phyloP scores from a whole-genome alignment of 2,113 vertebrate species.

The Oncorhynchus nerka region DNA sequence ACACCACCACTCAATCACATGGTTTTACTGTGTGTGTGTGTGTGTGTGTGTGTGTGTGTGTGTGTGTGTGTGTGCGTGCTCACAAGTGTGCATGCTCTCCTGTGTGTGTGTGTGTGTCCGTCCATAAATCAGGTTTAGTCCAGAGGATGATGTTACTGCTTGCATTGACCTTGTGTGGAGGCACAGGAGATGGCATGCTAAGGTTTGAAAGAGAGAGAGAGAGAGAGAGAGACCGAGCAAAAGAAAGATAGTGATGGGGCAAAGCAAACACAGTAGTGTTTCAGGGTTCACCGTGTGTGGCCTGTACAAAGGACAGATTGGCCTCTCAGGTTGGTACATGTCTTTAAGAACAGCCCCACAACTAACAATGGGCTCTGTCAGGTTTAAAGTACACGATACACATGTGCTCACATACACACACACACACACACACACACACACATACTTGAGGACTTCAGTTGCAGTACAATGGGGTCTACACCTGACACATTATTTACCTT shows the following conservation, averaged over 20 bases:
- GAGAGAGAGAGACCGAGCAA: neutral
- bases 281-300: conserved; percentile 14
- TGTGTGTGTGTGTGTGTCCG: neutral
- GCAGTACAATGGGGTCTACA: neutral
- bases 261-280: conserved; percentile 11
- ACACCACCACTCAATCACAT: conserved; percentile 9
- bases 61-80: neutral
- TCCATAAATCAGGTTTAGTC: conserved; percentile 23
- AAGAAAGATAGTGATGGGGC: conserved; percentile 2
- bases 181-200: conserved; percentile 1
- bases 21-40: conserved; percentile 6
- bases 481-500: neutral
- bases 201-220: neutral
- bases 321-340: conserved; percentile 46
- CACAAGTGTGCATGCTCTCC: neutral
- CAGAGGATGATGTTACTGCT: conserved; percentile 32
- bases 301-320: conserved; percentile 23
- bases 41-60: conserved; percentile 5
- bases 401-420: conserved; percentile 24
- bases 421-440: neutral
- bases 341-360: conserved; percentile 23
- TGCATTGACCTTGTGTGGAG: conserved; percentile 1
- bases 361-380: conserved; percentile 4
- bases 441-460: neutral
- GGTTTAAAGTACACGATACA: conserved; percentile 17